Conservation (phyloP, 2,113 vertebrate genomes). For the Isichthys henryi region DNA sequence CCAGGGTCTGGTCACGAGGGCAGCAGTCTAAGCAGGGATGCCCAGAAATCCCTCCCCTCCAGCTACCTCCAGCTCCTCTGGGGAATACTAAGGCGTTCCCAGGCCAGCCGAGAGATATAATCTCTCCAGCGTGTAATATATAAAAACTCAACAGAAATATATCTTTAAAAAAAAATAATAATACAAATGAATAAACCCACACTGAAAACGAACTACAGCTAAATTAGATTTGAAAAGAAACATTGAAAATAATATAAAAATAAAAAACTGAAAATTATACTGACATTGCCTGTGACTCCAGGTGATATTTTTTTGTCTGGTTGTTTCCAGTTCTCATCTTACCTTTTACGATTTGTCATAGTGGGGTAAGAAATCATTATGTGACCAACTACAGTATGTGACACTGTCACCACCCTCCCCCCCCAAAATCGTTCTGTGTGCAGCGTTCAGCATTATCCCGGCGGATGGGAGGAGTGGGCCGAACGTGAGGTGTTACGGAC, state of each 20-base stretch:
- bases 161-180: neutral
- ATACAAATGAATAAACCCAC: neutral
- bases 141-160: neutral
- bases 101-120: neutral
- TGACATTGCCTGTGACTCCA: neutral
- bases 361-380: neutral
- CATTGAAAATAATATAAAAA: neutral
- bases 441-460: conserved; percentile 75
- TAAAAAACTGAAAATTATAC: neutral
- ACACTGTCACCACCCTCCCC: neutral
- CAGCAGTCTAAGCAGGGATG: neutral
- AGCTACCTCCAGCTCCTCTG: neutral
- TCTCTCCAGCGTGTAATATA: neutral
- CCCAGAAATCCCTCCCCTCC: too few relatives aligned
- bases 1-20: neutral
- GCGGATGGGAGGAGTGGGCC: conserved; percentile 86
- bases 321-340: neutral
- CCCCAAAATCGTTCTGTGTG: conserved; percentile 37
- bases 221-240: neutral
- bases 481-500: conserved; percentile 60
- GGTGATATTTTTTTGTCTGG: neutral
- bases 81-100: neutral
- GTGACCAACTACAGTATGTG: neutral
- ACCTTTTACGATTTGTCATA: neutral
- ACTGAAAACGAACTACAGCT: neutral